Evolutionary conservation across 2,888 invertebrate species (phyloP).

Genomic region (Eumerus sabulonum): DNA sequence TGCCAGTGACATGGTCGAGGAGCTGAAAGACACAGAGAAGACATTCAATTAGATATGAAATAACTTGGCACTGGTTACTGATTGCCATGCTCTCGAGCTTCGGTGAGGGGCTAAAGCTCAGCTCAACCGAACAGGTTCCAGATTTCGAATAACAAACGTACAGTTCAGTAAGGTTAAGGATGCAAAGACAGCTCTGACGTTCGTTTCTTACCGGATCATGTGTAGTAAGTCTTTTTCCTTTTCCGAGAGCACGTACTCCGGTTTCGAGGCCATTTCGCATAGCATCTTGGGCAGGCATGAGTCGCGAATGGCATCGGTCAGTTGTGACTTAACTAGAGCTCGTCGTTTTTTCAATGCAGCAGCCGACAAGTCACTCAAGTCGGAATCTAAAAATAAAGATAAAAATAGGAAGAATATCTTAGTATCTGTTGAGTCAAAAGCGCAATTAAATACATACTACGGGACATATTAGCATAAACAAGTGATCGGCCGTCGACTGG

Average conservation of each 20-base stretch:
- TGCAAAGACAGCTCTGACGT: too few relatives aligned
- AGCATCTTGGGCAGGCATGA: constrained; percentile 79
- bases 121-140: too few relatives aligned
- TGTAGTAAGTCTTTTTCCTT: constrained; percentile 77
- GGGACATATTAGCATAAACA: too few relatives aligned
- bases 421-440: too few relatives aligned
- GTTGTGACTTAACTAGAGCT: constrained; percentile 72
- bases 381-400: constrained; percentile 70
- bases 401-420: too few relatives aligned
- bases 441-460: too few relatives aligned
- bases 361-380: constrained; percentile 75
- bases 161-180: too few relatives aligned
- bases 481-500: too few relatives aligned
- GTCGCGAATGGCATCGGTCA: constrained; percentile 77
- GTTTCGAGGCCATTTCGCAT: constrained; percentile 78
- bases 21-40: constrained; percentile 72
- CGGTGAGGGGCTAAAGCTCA: too few relatives aligned
- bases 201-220: constrained; percentile 75
- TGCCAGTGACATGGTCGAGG: constrained; percentile 78
- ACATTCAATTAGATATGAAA: background rate
- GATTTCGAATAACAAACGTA: too few relatives aligned
- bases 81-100: too few relatives aligned
- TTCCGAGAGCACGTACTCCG: constrained; percentile 76
- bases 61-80: background rate
- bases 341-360: constrained; percentile 71